Evolutionary conservation across 1,140 invertebrate genomes (phyloP).

Genomic region (roundworm (Caenorhabditis elegans)): WBcel235 BX284604.4:4865501-4866000

Average conservation of each 20-base stretch:
- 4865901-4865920: no score
- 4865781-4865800: neutral
- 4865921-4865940: neutral
- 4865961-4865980: neutral
- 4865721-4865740: neutral
- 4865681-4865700: neutral
- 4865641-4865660: no score
- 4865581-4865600: neutral
- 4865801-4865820: neutral
- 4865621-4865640: no score
- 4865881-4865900: no score
- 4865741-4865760: neutral
- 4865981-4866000: neutral
- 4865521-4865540: neutral
- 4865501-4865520: neutral
- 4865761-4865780: neutral
- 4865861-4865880: neutral
- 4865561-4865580: neutral
- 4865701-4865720: no score
- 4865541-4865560: neutral
- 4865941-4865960: neutral
- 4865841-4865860: neutral
- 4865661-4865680: no score
- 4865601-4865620: neutral
- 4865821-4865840: neutral